Evolutionary conservation across 2,113 vertebrate species (phyloP).

Genomic region (Gopherus flavomarginatus): DNA sequence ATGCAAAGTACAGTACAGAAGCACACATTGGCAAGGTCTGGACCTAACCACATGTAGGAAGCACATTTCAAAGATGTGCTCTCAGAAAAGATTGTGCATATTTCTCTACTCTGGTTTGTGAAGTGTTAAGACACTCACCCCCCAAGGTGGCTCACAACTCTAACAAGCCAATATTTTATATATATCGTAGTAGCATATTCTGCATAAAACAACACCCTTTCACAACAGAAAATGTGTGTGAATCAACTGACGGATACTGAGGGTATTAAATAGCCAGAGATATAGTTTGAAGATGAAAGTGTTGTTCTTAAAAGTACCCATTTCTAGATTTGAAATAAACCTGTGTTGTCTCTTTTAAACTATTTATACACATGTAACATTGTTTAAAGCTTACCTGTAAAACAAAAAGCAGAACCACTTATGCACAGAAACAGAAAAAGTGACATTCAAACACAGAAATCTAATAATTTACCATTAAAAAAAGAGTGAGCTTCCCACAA

Average conservation of each 20-base stretch:
- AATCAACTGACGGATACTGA: background rate
- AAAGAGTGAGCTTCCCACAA: background rate
- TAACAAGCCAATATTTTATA: background rate
- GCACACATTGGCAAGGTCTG: no score
- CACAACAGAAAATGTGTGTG: background rate
- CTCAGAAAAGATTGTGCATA: background rate
- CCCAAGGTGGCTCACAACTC: background rate
- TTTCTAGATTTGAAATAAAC: background rate
- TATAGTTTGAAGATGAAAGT: accelerated
- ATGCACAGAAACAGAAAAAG: background rate
- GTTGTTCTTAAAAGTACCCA: background rate
- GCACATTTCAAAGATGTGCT: no score
- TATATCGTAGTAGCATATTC: background rate
- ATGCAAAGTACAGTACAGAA: no score
- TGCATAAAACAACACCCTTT: background rate
- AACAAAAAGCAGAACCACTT: background rate
- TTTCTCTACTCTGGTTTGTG: background rate
- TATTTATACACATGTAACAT: accelerated
- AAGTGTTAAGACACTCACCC: background rate
- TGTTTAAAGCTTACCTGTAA: background rate
- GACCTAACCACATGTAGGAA: no score
- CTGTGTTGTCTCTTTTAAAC: background rate
- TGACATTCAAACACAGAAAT: background rate
- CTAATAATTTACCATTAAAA: background rate
- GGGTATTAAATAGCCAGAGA: background rate